These are phyloP conservation scores for Cyprinella venusta DNA, from an alignment of 2,797 vertebrate species.

Conservation along the genomic window DNA sequence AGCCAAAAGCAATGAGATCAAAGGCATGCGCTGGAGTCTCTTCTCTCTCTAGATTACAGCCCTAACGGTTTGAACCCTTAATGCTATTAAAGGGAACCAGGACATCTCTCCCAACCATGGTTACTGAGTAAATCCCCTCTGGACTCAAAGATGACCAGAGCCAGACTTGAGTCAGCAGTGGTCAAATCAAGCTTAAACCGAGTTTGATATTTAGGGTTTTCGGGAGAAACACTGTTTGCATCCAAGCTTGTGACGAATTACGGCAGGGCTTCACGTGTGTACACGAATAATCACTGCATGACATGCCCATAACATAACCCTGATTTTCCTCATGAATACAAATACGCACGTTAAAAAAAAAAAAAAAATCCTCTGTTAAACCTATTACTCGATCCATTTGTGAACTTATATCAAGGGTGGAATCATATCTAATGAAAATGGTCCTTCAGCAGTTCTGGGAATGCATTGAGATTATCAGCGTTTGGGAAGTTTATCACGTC, in stretches of 20 bases:
- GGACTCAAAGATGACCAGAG: conserved; percentile 55
- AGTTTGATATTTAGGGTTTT: conserved; percentile 9
- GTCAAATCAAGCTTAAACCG: conserved; percentile 24
- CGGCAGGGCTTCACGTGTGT: neutral
- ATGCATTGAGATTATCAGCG: conserved; percentile 15
- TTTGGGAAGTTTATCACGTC: conserved; percentile 29
- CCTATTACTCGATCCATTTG: too few species aligned
- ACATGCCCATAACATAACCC: neutral
- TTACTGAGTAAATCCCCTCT: conserved; percentile 62
- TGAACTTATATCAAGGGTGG: neutral
- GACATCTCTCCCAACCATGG: conserved; percentile 69
- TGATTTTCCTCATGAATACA: neutral
- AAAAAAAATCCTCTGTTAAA: too few species aligned
- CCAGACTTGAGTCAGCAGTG: conserved; percentile 47
- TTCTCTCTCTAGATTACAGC: conserved; percentile 75
- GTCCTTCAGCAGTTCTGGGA: neutral
- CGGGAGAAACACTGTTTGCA: neutral
- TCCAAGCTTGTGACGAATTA: conserved; percentile 10
- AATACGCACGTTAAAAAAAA: neutral
- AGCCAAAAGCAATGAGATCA: conserved; percentile 80
- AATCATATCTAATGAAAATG: neutral
- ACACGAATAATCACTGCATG: neutral
- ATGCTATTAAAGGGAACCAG: conserved; percentile 77
- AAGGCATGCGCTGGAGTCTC: conserved; percentile 77
- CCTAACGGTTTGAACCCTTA: conserved; percentile 72